Evolutionary conservation across 2,797 vertebrate genomes (phyloP).

Genomic region (Cynopterus sphinx): DNA sequence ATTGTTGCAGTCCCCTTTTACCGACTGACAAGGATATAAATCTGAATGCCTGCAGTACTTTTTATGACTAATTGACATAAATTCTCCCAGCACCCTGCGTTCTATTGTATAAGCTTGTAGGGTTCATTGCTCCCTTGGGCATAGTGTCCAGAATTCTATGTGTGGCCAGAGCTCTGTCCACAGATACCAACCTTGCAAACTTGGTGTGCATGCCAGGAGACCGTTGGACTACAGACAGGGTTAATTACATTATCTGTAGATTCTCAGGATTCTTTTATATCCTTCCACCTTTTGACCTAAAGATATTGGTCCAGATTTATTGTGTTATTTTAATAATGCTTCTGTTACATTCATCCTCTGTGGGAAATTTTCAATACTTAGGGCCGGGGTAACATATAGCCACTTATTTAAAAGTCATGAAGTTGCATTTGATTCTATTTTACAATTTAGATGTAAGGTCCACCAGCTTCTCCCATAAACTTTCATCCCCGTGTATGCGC

Average conservation of each 20-base stretch:
- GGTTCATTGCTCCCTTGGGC: not conserved
- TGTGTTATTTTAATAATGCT: slow-evolving; percentile 53
- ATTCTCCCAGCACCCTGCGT: slow-evolving; percentile 36
- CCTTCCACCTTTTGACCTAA: not conserved
- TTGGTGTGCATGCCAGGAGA: not conserved
- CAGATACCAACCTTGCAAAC: not conserved
- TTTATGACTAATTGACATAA: slow-evolving; percentile 35
- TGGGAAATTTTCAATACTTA: slow-evolving; percentile 73
- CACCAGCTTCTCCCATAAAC: slow-evolving; percentile 71
- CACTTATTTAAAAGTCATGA: slow-evolving; percentile 68
- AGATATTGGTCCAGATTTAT: slow-evolving; percentile 56
- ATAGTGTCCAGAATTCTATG: not conserved
- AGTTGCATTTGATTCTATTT: slow-evolving; percentile 78
- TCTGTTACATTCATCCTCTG: slow-evolving; percentile 58
- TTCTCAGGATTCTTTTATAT: not conserved
- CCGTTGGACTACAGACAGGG: not conserved
- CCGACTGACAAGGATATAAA: slow-evolving; percentile 39
- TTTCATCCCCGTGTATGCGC: slow-evolving; percentile 66
- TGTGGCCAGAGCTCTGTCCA: not conserved
- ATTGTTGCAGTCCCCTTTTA: slow-evolving; percentile 16
- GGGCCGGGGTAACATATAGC: slow-evolving; percentile 75
- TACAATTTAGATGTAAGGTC: slow-evolving; percentile 73
- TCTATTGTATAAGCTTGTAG: not conserved
- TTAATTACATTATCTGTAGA: not conserved
- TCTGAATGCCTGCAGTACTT: not conserved